These are phyloP conservation scores for Scleropages formosus DNA, from an alignment of 2,797 vertebrate genomes.

Conservation along the genomic window DNA sequence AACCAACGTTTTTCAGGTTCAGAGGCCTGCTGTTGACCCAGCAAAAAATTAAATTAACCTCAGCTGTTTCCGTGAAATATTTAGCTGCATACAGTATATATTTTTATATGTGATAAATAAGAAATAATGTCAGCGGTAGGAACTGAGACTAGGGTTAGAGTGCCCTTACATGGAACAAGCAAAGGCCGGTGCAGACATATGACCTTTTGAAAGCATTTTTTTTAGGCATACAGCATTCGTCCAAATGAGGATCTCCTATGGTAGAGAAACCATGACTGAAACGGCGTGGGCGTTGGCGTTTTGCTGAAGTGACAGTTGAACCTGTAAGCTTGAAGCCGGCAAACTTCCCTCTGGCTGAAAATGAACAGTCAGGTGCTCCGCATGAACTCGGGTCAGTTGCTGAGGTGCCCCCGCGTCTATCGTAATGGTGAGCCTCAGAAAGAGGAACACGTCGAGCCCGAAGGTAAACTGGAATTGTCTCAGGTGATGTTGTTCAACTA, in stretches of 20 bases:
- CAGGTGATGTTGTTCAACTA: not conserved
- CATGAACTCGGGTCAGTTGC: not conserved
- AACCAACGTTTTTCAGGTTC: too few species aligned
- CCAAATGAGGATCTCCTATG: conserved; percentile 20
- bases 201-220: conserved; percentile 11
- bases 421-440: not conserved
- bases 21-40: too few species aligned
- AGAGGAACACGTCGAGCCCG: not conserved
- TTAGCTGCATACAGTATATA: too few species aligned
- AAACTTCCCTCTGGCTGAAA: conserved; percentile 5
- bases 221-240: not conserved
- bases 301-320: not conserved
- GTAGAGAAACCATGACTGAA: conserved; percentile 17
- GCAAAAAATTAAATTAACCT: too few species aligned
- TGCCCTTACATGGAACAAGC: not conserved
- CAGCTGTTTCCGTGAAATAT: too few species aligned
- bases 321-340: not conserved
- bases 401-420: not conserved
- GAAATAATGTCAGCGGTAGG: not conserved
- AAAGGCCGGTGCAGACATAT: not conserved
- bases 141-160: not conserved
- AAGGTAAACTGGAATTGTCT: not conserved
- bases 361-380: conserved; percentile 10
- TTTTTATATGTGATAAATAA: too few species aligned
- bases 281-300: not conserved